phyloP scores from a whole-genome alignment of 2,888 invertebrate genomes.

The Athalia cordata region DNA sequence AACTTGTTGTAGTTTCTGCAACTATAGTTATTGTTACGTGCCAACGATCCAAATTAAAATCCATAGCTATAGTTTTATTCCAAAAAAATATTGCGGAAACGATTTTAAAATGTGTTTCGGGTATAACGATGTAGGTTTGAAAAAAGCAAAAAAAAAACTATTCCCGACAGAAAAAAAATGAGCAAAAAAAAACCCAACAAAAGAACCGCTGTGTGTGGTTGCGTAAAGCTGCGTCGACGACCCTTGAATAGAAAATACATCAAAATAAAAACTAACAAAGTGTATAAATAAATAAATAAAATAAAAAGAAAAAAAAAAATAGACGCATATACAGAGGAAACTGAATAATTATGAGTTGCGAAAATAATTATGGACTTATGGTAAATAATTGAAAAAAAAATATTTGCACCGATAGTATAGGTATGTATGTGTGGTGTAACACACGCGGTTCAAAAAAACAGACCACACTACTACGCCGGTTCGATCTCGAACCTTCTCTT shows the following conservation, averaged over 20 bases:
- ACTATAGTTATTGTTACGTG: background rate
- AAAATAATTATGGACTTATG: slow-evolving; percentile 6
- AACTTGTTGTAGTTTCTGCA: background rate
- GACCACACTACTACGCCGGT: no score
- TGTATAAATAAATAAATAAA: background rate
- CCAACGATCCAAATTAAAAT: background rate
- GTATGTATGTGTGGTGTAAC: background rate
- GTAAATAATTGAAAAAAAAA: background rate
- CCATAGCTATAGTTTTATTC: background rate
- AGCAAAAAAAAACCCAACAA: no score
- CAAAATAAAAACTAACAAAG: background rate
- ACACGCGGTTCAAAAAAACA: no score
- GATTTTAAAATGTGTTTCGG: background rate
- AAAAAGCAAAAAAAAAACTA: no score
- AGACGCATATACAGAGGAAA: background rate
- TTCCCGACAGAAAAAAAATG: no score
- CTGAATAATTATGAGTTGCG: background rate
- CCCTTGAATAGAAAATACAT: background rate
- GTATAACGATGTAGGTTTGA: no score
- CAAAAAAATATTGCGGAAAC: background rate
- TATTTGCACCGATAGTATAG: background rate
- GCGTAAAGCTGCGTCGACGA: background rate
- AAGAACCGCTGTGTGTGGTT: background rate
- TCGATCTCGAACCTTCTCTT: background rate
- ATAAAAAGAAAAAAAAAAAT: background rate